phyloP scores from a whole-genome alignment of 2,888 invertebrate species.

The Trissoscelio sp. region DNA sequence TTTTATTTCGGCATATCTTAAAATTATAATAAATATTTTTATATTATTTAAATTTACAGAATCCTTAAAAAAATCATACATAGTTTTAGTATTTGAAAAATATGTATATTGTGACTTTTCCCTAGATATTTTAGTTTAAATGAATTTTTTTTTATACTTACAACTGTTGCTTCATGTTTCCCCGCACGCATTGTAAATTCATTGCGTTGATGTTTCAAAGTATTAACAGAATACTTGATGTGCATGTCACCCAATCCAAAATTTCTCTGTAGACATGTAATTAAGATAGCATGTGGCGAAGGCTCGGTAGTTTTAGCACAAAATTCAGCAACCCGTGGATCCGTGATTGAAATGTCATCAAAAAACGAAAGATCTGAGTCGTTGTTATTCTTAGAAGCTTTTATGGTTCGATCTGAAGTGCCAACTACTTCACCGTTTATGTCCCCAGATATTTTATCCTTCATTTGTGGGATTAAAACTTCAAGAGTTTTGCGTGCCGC shows the following conservation, averaged over 20 bases:
- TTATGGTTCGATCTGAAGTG: constrained; percentile 81
- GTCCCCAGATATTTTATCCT: constrained; percentile 90
- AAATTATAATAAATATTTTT: constrained; percentile 30
- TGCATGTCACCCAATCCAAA: constrained; percentile 95
- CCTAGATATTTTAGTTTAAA: too few species aligned
- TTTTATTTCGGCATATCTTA: constrained; percentile 95
- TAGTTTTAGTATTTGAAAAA: too few species aligned
- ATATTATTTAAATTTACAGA: too few species aligned
- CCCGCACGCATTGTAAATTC: constrained; percentile 98
- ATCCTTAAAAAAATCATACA: too few species aligned
- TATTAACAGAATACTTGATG: constrained; percentile 93
- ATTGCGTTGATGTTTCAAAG: constrained; percentile 94
- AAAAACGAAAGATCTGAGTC: constrained; percentile 87
- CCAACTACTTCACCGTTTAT: constrained; percentile 83
- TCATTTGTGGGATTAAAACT: constrained; percentile 96
- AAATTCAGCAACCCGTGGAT: constrained; percentile 96
- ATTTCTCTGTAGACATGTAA: constrained; percentile 96
- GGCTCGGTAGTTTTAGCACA: constrained; percentile 98
- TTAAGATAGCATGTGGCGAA: constrained; percentile 95
- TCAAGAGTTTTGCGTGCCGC: constrained; percentile 95
- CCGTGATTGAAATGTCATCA: constrained; percentile 96
- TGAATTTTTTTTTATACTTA: constrained; percentile 73
- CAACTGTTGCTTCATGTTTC: constrained; percentile 94
- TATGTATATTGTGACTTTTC: too few species aligned
- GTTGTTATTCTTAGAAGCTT: constrained; percentile 80